Conservation (phyloP, 2,113 vertebrate genomes). For the Apus apus region DNA sequence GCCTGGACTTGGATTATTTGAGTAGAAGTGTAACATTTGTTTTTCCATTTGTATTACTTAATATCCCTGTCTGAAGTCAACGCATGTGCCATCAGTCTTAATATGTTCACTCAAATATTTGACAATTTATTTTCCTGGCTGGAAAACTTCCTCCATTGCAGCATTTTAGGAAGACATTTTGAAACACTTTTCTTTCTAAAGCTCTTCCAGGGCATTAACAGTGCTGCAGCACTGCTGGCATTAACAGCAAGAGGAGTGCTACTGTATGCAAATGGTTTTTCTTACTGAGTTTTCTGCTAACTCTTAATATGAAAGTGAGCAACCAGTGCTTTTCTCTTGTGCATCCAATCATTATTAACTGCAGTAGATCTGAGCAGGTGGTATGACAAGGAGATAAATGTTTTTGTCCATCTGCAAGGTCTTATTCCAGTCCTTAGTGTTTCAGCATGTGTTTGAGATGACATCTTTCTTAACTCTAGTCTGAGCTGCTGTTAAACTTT, state of each 20-base stretch:
- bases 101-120: neutral
- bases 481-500: neutral
- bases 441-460: neutral
- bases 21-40: neutral
- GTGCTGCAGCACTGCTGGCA: neutral
- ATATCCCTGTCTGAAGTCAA: neutral
- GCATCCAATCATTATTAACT: neutral
- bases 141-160: neutral
- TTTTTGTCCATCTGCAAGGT: conserved; percentile 24
- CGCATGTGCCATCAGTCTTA: neutral
- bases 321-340: neutral
- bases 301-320: neutral
- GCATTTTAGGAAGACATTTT: neutral
- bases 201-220: neutral
- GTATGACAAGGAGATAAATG: neutral
- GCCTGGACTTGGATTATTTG: neutral
- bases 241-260: neutral
- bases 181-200: neutral
- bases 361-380: neutral
- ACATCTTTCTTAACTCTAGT: neutral
- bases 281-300: neutral
- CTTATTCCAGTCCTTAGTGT: neutral
- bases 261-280: neutral
- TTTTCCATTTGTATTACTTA: conserved; percentile 25
- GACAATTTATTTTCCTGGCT: conserved; percentile 1